Evolutionary conservation across 2,113 vertebrate species (phyloP).

Genomic region (Circaetus cinerascens): DNA sequence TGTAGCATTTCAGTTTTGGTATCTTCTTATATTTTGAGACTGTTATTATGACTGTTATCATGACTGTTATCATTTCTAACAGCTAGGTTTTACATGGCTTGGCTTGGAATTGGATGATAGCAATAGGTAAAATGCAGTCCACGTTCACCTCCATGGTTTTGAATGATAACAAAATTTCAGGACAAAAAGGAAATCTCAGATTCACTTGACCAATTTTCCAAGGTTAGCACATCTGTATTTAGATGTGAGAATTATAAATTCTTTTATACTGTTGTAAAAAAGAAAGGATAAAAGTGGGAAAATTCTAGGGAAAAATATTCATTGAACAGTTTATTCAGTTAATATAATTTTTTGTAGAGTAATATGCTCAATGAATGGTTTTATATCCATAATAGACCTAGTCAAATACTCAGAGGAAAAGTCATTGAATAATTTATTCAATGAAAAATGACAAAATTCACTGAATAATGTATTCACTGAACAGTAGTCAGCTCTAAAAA

Average conservation of each 20-base stretch:
- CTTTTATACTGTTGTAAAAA: background rate
- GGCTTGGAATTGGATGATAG: background rate
- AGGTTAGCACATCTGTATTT: background rate
- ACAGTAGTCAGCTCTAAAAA: background rate
- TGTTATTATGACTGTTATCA: background rate
- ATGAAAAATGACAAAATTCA: slow-evolving; percentile 22
- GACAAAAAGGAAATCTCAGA: background rate
- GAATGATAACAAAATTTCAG: background rate
- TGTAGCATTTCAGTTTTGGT: background rate
- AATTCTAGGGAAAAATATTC: background rate
- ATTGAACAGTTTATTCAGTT: background rate
- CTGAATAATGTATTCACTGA: slow-evolving; percentile 13
- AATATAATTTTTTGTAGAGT: background rate
- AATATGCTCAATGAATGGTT: background rate
- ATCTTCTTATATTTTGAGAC: background rate
- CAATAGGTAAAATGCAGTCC: background rate
- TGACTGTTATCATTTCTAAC: background rate
- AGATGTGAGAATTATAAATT: background rate
- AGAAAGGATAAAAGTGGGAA: background rate
- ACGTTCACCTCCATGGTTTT: background rate
- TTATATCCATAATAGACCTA: background rate
- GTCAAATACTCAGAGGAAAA: background rate
- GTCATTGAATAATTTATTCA: slow-evolving; percentile 25
- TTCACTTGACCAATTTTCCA: background rate
- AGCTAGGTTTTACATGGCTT: background rate